Conservation (phyloP, 2,888 invertebrate genomes). For the Metopia argyrocephala region DNA sequence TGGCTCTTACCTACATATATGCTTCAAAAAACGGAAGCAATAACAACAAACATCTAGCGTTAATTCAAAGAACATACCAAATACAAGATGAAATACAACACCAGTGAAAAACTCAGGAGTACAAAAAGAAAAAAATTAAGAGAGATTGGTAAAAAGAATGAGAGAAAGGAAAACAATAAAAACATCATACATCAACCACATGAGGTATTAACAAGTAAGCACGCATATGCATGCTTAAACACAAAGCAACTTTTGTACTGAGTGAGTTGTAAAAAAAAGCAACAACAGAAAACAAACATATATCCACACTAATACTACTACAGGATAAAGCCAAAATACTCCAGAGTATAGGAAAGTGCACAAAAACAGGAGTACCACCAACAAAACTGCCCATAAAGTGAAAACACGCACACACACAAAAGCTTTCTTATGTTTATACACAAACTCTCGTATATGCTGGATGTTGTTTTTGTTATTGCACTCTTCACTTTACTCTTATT, state of each 20-base stretch:
- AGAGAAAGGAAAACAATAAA: constrained; percentile 36
- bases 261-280: background rate
- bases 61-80: constrained; percentile 29
- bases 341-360: constrained; percentile 31
- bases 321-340: constrained; percentile 51
- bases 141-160: constrained; percentile 15
- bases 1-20: background rate
- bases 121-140: background rate
- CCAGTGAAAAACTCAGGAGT: background rate
- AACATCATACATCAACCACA: constrained; percentile 60
- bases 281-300: constrained; percentile 11
- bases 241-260: constrained; percentile 48
- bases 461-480: constrained; percentile 8
- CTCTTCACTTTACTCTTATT: background rate
- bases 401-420: background rate
- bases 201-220: constrained; percentile 59
- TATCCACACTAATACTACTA: background rate
- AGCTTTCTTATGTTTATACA: background rate
- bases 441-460: background rate
- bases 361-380: constrained; percentile 12
- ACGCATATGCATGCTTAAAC: constrained; percentile 57
- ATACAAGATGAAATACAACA: constrained; percentile 17
- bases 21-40: constrained; percentile 38
- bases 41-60: constrained; percentile 29
- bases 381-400: constrained; percentile 44